Evolutionary conservation across 2,113 vertebrate species (phyloP), one percentile per base, ranked within the genome.

Genomic region (Synodontis membranacea): DNA sequence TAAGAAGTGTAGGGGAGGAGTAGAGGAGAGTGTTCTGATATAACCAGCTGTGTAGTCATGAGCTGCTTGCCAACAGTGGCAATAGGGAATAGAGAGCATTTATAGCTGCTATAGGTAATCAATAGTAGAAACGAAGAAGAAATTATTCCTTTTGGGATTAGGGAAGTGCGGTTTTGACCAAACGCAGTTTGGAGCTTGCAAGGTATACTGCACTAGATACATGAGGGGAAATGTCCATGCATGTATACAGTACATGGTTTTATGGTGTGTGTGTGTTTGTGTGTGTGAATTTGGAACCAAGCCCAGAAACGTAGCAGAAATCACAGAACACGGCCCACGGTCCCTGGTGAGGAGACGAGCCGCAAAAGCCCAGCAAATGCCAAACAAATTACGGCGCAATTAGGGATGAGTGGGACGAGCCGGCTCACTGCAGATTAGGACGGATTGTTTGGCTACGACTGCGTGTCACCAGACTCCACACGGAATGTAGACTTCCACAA

Each of bases 361-460:
- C 88, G 74, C 88, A 89, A 83, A 90, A 81, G 78, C 52, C 81
- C 56, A 2, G 31, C 64, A 68, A 80, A 83, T 87, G 88, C 76
- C 86, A 88, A 86, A 88, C 88, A 89, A 84, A 89, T 88, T 86
- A 88, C 86, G 37, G 52, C 83, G 15, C 78, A 88, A 89, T 86
- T 88, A 84, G 81, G 62, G 66, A 82, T 12, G 80, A 82, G 79
- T 44, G 25, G 85, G 66, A 74, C 60, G 76, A 34, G 25, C 23
- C 46, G 56, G 46, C 58, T 66, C 42, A 50, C 70, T 83, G 72
- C 68, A 88, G 80, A 89, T 84, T 74, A 80, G 76, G 72, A 85
- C 87, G 60, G 64, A 85, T 82, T 83, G 83, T 82, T 82, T 85
- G 79, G 54, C 66, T 85, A 54, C 25, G 79, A 58, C 79, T 62